phyloP scores from a whole-genome alignment of 2,888 invertebrate genomes.

The Heliconius aoede region DNA sequence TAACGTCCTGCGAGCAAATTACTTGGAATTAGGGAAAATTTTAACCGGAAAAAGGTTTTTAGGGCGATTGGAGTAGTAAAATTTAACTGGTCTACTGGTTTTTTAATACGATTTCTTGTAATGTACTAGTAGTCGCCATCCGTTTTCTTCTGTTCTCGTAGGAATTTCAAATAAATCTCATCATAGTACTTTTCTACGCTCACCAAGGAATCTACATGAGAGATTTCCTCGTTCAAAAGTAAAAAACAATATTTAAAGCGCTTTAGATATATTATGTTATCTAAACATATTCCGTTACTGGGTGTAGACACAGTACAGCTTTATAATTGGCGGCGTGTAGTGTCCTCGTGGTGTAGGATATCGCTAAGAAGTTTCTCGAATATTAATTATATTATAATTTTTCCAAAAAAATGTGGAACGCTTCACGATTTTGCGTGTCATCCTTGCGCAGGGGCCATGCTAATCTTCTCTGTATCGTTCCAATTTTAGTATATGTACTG shows the following conservation, averaged over 20 bases:
- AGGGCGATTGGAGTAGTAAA: slow-evolving; percentile 3
- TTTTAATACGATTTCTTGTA: neutral
- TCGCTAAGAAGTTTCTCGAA: too few species aligned
- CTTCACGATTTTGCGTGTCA: slow-evolving; percentile 74
- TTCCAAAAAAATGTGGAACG: slow-evolving; percentile 66
- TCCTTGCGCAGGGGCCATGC: slow-evolving; percentile 75
- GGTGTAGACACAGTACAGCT: too few species aligned
- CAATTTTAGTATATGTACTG: slow-evolving; percentile 73
- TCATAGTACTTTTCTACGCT: neutral
- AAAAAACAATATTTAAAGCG: neutral
- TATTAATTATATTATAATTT: neutral
- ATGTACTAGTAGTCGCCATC: neutral
- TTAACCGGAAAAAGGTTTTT: slow-evolving; percentile 11
- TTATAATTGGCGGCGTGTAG: too few species aligned
- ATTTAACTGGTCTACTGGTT: slow-evolving; percentile 2
- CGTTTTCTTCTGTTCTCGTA: neutral
- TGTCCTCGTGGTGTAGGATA: too few species aligned
- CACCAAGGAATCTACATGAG: too few species aligned
- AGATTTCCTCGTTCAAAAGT: too few species aligned
- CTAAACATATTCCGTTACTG: too few species aligned
- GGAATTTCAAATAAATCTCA: neutral
- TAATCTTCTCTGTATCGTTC: slow-evolving; percentile 73
- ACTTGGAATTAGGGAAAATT: slow-evolving; percentile 18
- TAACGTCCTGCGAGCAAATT: slow-evolving; percentile 11
- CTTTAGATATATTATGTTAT: too few species aligned